Percentiles rank a stretch among this genome's conserved stretches.
Evolutionary conservation across 2,113 vertebrate species (phyloP).

Genomic region (Aphyosemion australe): DNA sequence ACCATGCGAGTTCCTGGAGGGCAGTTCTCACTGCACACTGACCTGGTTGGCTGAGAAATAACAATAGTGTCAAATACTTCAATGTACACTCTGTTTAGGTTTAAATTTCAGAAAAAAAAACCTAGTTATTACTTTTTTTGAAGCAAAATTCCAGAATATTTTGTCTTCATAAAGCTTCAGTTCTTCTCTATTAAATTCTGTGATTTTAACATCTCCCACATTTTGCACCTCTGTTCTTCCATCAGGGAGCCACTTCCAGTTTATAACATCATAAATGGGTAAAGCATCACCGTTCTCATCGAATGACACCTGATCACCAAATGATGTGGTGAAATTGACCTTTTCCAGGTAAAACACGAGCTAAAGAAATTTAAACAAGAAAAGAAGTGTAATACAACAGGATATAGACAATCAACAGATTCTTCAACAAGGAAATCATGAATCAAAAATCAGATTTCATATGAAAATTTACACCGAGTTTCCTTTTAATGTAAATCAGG

Average conservation of each 20-base stretch:
- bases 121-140: conserved; percentile 50
- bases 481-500: too few species aligned
- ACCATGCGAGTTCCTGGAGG: too few species aligned
- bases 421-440: too few species aligned
- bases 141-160: conserved; percentile 63
- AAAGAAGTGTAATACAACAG: too few species aligned
- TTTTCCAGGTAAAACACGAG: conserved; percentile 65
- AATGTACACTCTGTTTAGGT: too few species aligned
- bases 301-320: conserved; percentile 75
- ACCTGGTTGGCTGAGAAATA: too few species aligned
- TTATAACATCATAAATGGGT: conserved; percentile 77
- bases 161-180: conserved; percentile 61
- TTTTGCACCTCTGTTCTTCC: conserved; percentile 50
- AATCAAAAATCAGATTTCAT: too few species aligned
- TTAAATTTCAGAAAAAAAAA: too few species aligned
- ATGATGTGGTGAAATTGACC: conserved; percentile 72
- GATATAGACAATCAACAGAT: too few species aligned
- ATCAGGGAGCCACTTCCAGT: conserved; percentile 69
- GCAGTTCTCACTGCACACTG: too few species aligned
- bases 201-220: conserved; percentile 67
- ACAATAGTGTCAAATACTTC: too few species aligned
- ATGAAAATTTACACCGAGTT: too few species aligned
- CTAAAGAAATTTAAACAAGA: conserved; percentile 5
- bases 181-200: conserved; percentile 37
- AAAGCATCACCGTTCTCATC: conserved; percentile 77